A percentile compares a stretch with the other conserved stretches of the same genome.
These are phyloP conservation scores for Pollenia griseotomentosa DNA, from an alignment of 2,888 invertebrate genomes.

Conservation along the genomic window DNA sequence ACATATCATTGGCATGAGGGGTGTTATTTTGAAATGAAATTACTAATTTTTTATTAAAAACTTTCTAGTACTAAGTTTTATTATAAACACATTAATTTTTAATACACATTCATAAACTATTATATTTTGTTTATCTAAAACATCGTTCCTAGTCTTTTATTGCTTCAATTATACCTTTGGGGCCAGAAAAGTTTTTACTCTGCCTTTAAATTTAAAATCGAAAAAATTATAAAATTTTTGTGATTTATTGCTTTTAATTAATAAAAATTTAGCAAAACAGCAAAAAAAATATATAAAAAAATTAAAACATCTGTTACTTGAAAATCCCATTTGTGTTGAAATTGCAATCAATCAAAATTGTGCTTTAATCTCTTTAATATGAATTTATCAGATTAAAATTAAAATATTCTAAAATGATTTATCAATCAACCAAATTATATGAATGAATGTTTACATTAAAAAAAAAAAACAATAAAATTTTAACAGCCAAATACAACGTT, in stretches of 20 bases:
- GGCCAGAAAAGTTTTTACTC: background rate
- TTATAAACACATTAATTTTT: too few relatives aligned
- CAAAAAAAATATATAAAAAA: background rate
- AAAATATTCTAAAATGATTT: background rate
- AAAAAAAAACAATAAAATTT: background rate
- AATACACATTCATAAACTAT: too few relatives aligned
- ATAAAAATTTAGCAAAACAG: conserved; percentile 8
- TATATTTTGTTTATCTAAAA: too few relatives aligned
- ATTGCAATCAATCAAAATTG: conserved; percentile 20
- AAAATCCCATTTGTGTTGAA: conserved; percentile 6
- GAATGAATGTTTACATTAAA: background rate
- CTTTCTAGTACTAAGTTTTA: too few relatives aligned
- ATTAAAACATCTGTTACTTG: conserved; percentile 31
- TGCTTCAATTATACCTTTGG: conserved; percentile 34
- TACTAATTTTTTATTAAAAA: too few relatives aligned
- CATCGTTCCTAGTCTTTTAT: background rate
- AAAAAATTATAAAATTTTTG: background rate
- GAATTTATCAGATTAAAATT: background rate
- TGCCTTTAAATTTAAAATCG: background rate
- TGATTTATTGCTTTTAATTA: conserved; percentile 44
- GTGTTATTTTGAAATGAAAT: too few relatives aligned
- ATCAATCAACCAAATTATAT: background rate
- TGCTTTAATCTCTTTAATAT: background rate
- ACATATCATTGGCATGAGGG: too few relatives aligned
- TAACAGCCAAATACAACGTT: background rate